Base-by-base conservation (phyloP, 2,797 vertebrate genomes). In the Diceros bicornis region DNA sequence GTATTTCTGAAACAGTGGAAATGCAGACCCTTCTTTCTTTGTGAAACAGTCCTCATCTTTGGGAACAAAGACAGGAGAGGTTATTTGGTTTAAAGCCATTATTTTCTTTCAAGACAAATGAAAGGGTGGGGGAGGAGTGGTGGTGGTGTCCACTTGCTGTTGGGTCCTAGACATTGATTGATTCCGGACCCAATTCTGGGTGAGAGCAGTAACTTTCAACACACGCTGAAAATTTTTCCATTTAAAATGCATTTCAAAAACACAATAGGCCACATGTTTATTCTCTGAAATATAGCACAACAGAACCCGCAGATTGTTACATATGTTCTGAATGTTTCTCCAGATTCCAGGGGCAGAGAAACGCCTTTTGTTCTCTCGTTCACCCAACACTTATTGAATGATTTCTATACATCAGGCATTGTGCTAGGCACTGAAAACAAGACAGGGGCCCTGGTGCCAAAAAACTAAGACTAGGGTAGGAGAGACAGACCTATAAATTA, bases 131-230 rank as follows among this genome's bases (percentile, higher is more conserved):
- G 59, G 62, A 20, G 44, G 41, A 71, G 34, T 9, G 14, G 44
- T 16, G 7, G 41, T 37, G n/a, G n/a, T 62, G 85, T 78, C 93
- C 79, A 75, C 86, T 95, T 68, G 68, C 89, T 84, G 7, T 71
- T 91, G 78, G 89, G 61, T 74, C 90, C 72, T 68, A 92, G 91
- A 84, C 68, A 68, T 69, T 94, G 95, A 96, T 72, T 91, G 96
- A 97, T 96, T 97, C 96, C 1, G 61, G 74, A 61, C 94, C 77
- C 94, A 52, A 27, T 87, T 89, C 89, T 44, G 57, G 88, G 84
- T n/a, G 74, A 96, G 52, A 91, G 52, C 69, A 81, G 86, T 93
- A 97, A 97, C 94, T 94, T 57, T 88, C 61, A 97, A 97, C 97
- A 97, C 84, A 96, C 90, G 95, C 93, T 86, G 83, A 94, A 98